phyloP scores from a whole-genome alignment of 2,113 vertebrate genomes.

The Chaetura pelagica region DNA sequence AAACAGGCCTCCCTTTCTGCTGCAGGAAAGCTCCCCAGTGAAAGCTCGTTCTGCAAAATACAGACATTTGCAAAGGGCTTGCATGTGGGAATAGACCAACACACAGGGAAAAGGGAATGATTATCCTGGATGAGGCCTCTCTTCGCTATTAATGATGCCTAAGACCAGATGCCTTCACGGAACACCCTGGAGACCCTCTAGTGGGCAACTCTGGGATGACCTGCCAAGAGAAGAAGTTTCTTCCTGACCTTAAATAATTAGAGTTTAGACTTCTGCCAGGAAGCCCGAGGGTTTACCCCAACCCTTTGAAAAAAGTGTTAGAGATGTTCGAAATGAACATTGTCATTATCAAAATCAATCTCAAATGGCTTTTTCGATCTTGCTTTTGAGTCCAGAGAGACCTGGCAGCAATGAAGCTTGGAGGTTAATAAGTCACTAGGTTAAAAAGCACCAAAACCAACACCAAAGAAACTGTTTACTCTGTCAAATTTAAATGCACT shows the following conservation, averaged over 20 bases:
- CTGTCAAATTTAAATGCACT: constrained; percentile 15
- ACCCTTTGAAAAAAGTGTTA: not conserved
- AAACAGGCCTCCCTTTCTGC: not conserved
- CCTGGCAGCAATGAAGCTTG: not conserved
- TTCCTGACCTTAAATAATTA: constrained; percentile 48
- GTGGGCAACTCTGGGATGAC: constrained; percentile 66
- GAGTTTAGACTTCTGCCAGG: constrained; percentile 23
- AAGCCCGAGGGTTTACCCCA: constrained; percentile 16
- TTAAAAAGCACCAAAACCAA: not conserved
- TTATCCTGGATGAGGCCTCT: constrained; percentile 38
- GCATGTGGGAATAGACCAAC: not conserved
- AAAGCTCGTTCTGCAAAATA: not conserved
- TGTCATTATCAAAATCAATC: constrained; percentile 41
- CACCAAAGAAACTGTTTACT: constrained; percentile 30
- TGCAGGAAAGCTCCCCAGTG: not conserved
- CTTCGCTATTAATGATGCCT: constrained; percentile 48
- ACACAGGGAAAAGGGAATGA: not conserved
- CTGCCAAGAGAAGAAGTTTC: constrained; percentile 34
- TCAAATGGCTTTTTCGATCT: constrained; percentile 26
- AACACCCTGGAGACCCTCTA: constrained; percentile 67
- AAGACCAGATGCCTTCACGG: constrained; percentile 42
- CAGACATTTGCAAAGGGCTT: not conserved
- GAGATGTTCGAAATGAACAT: not conserved
- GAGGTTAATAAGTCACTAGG: constrained; percentile 10
- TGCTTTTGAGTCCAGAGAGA: constrained; percentile 3